phyloP scores from a whole-genome alignment of 2,888 invertebrate species.

The Acronicta aceris region DNA sequence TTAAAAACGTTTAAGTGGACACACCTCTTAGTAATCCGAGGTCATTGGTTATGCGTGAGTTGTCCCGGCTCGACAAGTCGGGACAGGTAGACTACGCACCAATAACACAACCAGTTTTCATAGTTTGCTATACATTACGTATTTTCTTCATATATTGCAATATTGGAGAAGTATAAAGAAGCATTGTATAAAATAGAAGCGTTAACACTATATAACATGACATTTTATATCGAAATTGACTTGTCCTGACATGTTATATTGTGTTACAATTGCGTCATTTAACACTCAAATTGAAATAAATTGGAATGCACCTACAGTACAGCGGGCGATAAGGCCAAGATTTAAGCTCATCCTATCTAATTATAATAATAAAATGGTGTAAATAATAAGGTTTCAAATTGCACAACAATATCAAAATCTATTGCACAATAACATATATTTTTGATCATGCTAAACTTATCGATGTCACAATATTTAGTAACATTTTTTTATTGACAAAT shows the following conservation, averaged over 20 bases:
- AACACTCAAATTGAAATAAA: too few species aligned
- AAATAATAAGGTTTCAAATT: constrained; percentile 11
- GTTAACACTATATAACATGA: not conserved
- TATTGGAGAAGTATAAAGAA: not conserved
- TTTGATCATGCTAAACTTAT: too few species aligned
- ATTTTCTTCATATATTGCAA: not conserved
- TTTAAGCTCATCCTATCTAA: constrained; percentile 13
- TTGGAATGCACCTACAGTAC: not conserved
- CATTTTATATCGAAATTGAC: not conserved
- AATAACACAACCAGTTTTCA: constrained; percentile 17
- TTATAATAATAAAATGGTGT: constrained; percentile 2
- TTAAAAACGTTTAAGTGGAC: constrained; percentile 48
- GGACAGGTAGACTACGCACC: constrained; percentile 63
- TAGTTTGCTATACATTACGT: constrained; percentile 9
- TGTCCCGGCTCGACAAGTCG: constrained; percentile 64
- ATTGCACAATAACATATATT: not conserved
- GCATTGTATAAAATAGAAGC: constrained; percentile 3
- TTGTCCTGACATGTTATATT: not conserved
- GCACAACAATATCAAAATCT: constrained; percentile 17
- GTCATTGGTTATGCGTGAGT: constrained; percentile 63
- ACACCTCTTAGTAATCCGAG: constrained; percentile 43
- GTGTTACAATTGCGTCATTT: too few species aligned
- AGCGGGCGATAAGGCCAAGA: constrained; percentile 18
- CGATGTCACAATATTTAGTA: too few species aligned
- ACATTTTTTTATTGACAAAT: too few species aligned